Evolutionary conservation across 2,888 invertebrate genomes (phyloP), one percentile per base, ranked within the genome.

Genomic region (Sphinx pinastri): DNA sequence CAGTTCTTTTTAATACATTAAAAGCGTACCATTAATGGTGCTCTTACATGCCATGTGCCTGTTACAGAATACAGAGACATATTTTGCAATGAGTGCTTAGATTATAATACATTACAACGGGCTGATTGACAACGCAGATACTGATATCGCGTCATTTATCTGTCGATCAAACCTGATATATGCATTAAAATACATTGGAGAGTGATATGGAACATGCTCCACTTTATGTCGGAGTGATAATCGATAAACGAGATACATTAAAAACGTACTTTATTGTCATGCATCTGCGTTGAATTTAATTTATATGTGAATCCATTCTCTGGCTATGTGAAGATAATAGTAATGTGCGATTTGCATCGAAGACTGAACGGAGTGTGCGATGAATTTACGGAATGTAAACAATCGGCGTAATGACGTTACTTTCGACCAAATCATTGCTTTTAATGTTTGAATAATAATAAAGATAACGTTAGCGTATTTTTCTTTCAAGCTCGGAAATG

Each of bases 41-140:
- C 60, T 59, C 71, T 74, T 77, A 74, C 79, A 75, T 60, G 68
- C 57, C 45, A 76, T 75, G 76, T 70, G 72, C 75, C 70, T 70
- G 72, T 76, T 75, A 81, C 78, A 80, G 81, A 79, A 77, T 75
- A 81, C 78, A 80, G 81, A 79, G 77, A 78, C 75, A 75, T 75
- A 77, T 76, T 81, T 80, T 75, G 74, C 79, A 79, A 76, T 81
- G 82, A 81, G 81, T 83, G 84, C 75, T 79, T 77, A 77, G 77
- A 82, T 81, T 82, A 85, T 84, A 87, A 84, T 82, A 82, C 81
- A 79, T 80, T 81, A 83, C 75, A 76, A 73, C 74, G 74, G 78
- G 75, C 72, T 88, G 89, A 89, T 89, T 88, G 89, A 89, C 88
- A 85, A 80, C 81, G 76, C 71, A 76, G 81, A 84, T 82, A 86